A percentile compares a stretch with the other conserved stretches of the same genome.
phyloP scores from a whole-genome alignment of 1,140 invertebrate genomes.

The Potamilus streckersoni region DNA sequence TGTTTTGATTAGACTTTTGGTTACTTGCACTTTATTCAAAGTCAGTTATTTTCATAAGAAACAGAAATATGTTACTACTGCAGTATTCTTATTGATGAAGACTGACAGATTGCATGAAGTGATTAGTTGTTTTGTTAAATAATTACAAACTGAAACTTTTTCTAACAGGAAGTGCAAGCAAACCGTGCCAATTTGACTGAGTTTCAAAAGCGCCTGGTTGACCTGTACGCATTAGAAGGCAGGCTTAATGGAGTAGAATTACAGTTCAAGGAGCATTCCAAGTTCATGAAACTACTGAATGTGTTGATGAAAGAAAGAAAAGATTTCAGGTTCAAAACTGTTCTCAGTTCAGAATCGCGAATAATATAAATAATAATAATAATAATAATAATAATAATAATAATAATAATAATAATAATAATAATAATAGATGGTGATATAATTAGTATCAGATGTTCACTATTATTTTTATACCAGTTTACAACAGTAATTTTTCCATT shows the following conservation, averaged over 20 bases:
- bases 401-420: no score
- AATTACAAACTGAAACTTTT: slow-evolving; percentile 8
- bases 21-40: slow-evolving; percentile 38
- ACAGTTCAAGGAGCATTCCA: slow-evolving; percentile 56
- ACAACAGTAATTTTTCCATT: no score
- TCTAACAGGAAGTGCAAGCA: slow-evolving; percentile 68
- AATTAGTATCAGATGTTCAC: no score
- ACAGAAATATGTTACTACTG: slow-evolving; percentile 21
- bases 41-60: slow-evolving; percentile 31
- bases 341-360: no score
- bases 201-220: slow-evolving; percentile 78
- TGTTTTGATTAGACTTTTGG: slow-evolving; percentile 72
- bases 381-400: no score
- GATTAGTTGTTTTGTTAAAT: background rate
- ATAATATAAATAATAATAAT: no score
- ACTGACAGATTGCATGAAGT: background rate
- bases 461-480: no score
- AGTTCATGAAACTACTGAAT: slow-evolving; percentile 59
- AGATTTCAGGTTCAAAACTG: slow-evolving; percentile 69
- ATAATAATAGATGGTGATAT: no score
- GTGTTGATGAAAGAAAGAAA: slow-evolving; percentile 71
- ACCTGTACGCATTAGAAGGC: slow-evolving; percentile 84
- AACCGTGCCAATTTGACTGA: slow-evolving; percentile 72
- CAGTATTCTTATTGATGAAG: background rate
- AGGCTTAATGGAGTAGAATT: slow-evolving; percentile 82